Percentiles rank a stretch among this genome's conserved stretches.
phyloP scores from a whole-genome alignment of 2,888 invertebrate species.

The Diachrysia chrysitis region DNA sequence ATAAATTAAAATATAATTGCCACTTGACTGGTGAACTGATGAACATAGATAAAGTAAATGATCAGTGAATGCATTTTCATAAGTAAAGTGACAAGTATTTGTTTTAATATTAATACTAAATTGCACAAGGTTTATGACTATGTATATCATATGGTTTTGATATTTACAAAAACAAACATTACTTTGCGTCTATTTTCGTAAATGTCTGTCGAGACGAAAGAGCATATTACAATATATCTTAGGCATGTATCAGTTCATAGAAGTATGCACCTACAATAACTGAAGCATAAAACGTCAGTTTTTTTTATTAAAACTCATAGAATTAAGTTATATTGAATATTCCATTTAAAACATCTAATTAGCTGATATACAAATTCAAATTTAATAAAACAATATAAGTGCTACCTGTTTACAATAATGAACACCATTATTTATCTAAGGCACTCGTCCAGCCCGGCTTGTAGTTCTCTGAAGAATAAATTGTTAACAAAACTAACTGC shows the following conservation, averaged over 20 bases:
- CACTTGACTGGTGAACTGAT: conserved; percentile 38
- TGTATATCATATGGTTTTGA: conserved; percentile 37
- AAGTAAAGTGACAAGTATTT: conserved; percentile 36
- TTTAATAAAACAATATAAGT: background rate
- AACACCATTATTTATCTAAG: background rate
- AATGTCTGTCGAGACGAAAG: conserved; percentile 10
- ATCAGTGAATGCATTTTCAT: conserved; percentile 23
- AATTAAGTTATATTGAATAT: background rate
- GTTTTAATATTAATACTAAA: conserved; percentile 44
- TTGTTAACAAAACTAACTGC: background rate
- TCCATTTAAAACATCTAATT: background rate
- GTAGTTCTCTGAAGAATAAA: background rate
- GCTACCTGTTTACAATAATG: background rate
- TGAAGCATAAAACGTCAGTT: background rate
- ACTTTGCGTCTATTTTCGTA: conserved; percentile 12
- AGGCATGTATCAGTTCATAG: conserved; percentile 16
- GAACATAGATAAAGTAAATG: conserved; percentile 10
- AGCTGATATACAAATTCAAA: background rate
- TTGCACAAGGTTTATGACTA: conserved; percentile 54
- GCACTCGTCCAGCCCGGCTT: conserved; percentile 7
- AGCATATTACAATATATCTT: conserved; percentile 14
- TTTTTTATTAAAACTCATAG: background rate
- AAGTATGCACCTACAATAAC: conserved; percentile 3
- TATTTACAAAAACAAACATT: conserved; percentile 49
- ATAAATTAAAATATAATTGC: conserved; percentile 32